These are phyloP conservation scores for Dicerorhinus sumatrensis DNA, from an alignment of 2,113 vertebrate species.

Conservation along the genomic window DNA sequence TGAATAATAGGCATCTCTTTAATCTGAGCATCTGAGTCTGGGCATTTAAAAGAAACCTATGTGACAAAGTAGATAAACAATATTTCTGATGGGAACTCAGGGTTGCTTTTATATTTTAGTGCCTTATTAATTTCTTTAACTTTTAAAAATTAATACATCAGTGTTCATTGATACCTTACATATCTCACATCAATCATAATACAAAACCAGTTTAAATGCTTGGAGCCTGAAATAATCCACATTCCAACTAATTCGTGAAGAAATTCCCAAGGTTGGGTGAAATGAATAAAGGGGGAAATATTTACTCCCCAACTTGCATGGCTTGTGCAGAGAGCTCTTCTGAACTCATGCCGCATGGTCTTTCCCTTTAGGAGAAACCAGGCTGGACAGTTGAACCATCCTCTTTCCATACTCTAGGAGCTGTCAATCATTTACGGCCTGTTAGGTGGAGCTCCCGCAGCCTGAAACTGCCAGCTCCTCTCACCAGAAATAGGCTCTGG, in stretches of 20 bases:
- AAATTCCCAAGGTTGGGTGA: not conserved
- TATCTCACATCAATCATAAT: not conserved
- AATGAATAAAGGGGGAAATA: not conserved
- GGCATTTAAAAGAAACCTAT: not conserved
- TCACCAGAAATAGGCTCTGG: not conserved
- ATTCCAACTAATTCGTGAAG: not conserved
- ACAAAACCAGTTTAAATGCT: not conserved
- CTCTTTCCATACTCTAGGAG: not conserved
- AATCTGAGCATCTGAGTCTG: not conserved
- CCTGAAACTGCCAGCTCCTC: not conserved
- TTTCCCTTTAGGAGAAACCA: not conserved
- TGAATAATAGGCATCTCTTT: not conserved
- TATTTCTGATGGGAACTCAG: not conserved
- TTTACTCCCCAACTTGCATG: not conserved
- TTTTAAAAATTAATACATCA: not conserved
- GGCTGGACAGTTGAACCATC: too few relatives aligned
- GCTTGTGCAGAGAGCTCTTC: too few relatives aligned
- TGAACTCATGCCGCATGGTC: not conserved
- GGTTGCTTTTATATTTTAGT: not conserved
- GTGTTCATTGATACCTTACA: not conserved
- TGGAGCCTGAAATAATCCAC: not conserved
- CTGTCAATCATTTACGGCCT: not conserved
- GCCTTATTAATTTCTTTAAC: not conserved
- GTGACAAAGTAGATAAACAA: not conserved
- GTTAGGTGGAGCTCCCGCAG: too few relatives aligned